Conservation (phyloP, 2,797 vertebrate species). For the Lacerta viridis region DNA sequence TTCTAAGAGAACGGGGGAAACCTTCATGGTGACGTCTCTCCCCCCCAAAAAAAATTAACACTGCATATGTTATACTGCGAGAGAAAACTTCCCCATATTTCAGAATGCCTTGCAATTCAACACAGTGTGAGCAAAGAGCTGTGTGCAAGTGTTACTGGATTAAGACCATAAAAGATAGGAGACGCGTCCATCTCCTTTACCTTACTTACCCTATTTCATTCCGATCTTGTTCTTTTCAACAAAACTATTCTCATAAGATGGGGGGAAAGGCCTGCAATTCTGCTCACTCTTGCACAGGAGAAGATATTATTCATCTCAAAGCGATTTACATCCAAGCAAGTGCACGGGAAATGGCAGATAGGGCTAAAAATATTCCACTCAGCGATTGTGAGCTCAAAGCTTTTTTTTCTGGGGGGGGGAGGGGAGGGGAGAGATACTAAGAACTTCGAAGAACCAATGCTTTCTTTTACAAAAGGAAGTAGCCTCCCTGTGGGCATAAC, state of each 20-base stretch:
- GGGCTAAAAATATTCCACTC: background rate
- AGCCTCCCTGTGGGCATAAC: constrained; percentile 3
- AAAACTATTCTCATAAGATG: background rate
- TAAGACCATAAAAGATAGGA: background rate
- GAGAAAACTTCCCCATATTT: background rate
- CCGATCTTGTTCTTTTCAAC: background rate
- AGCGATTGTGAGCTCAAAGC: background rate
- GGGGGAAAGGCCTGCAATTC: background rate
- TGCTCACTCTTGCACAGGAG: background rate
- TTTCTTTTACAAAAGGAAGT: background rate
- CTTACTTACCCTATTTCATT: background rate
- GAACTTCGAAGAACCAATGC: background rate
- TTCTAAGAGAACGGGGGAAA: no score
- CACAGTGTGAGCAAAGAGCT: background rate
- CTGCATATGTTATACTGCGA: background rate
- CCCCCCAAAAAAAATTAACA: no score
- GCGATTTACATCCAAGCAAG: background rate
- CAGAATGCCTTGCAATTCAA: background rate
- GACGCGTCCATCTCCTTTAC: background rate
- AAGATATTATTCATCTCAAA: constrained; percentile 18
- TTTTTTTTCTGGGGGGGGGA: background rate
- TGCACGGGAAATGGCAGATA: background rate
- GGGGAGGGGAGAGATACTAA: background rate
- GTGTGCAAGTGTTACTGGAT: no score
- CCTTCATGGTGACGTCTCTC: no score